Evolutionary conservation across 1,140 invertebrate species (phyloP).

Genomic region (Cardiocondyla obscurior): DNA sequence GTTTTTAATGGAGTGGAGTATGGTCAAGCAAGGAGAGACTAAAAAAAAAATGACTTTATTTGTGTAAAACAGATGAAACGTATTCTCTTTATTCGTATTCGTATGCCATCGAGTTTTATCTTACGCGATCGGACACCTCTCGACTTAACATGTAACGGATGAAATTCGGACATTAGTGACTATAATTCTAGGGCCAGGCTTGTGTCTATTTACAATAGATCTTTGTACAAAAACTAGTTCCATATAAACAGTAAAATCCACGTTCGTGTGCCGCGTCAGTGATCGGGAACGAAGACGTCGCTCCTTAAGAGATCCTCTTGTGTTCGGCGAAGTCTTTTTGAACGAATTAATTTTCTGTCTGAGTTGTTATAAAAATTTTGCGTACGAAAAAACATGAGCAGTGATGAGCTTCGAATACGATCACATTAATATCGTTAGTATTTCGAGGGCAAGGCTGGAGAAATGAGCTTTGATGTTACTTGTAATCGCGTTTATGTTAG

Average conservation of each 20-base stretch:
- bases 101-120: conserved; percentile 68
- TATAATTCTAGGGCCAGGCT: conserved; percentile 69
- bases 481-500: neutral
- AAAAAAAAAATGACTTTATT: conserved; percentile 54
- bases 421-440: conserved; percentile 53
- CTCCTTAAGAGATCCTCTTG: conserved; percentile 36
- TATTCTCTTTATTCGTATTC: conserved; percentile 71
- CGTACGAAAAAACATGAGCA: conserved; percentile 56
- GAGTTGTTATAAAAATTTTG: conserved; percentile 53
- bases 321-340: conserved; percentile 37
- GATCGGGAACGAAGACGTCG: conserved; percentile 68
- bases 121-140: conserved; percentile 63
- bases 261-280: conserved; percentile 34
- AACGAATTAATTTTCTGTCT: conserved; percentile 24
- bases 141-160: conserved; percentile 61
- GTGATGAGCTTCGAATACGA: conserved; percentile 55
- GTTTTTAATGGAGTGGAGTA: conserved; percentile 53
- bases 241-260: conserved; percentile 74
- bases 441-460: conserved; percentile 37
- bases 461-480: conserved; percentile 7
- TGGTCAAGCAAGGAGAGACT: conserved; percentile 20
- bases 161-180: conserved; percentile 71
- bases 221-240: conserved; percentile 81
- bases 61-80: conserved; percentile 80
- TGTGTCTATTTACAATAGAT: conserved; percentile 79